Base-by-base conservation (phyloP, 2,113 vertebrate genomes). In the Nerophis ophidion region DNA sequence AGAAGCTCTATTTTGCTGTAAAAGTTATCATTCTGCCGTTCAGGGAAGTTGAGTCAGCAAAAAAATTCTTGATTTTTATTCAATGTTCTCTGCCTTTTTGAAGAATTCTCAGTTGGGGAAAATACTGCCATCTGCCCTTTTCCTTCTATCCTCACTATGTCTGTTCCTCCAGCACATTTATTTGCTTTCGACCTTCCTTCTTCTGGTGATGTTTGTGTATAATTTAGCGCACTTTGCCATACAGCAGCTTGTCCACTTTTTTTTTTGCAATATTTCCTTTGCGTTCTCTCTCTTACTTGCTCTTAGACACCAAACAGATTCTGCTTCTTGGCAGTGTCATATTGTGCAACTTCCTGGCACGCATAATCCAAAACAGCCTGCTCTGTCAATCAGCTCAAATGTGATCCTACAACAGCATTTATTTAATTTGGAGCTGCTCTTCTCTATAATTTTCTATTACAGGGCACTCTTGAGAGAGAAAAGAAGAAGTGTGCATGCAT, bases 61-160 rank as follows among this genome's bases (percentile, higher is more conserved):
- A 56, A 15, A 55, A 38, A 55, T 15, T 5, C 10, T 65, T 68
- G 53, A 66, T 68, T 66, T 26, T 66, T 72, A 55, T 68, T 72
- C 62, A 60, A 49, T 70, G 47, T 55, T 72, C 13, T 65, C 71
- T 71, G 61, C 55, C 74, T 64, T 74, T 61, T 54, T 8, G 46
- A 46, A 42, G 48, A 57, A 58, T 62, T 65, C 55, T 80, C 65
- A 44, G 50, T 17, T 16, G 36, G 57, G 62, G 49, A 45, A 40
- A 56, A 67, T n/a, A 33, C 55, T 66, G 65, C 70, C 66, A 71
- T 64, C 40, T 44, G 47, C 15, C 58, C 45, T 4, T 63, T 65
- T 58, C 42, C 51, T 69, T 56, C 46, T 51, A 42, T 51, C 52
- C 48, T 48, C 4, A 0, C 15, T 65, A 1, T 68, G 58, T 70